Percentiles rank a stretch among this genome's conserved stretches.
Conservation (phyloP, 2,888 invertebrate genomes). For the Heliconius charithonia region DNA sequence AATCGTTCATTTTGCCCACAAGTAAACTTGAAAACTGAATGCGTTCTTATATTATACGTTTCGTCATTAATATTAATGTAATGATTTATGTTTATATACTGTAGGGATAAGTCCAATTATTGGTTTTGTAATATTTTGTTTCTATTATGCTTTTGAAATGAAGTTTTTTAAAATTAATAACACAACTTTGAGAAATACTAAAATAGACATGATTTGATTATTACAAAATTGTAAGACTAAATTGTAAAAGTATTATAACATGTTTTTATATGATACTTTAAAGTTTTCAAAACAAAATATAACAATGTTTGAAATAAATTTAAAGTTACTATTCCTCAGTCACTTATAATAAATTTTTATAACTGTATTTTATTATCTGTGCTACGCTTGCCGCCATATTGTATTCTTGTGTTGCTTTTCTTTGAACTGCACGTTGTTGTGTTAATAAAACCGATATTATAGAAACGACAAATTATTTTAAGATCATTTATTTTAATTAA, state of each 20-base stretch:
- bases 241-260: background rate
- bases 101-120: background rate
- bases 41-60: constrained; percentile 52
- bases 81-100: background rate
- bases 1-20: constrained; percentile 77
- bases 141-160: background rate
- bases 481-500: background rate
- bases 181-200: background rate
- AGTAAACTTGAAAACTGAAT: constrained; percentile 66
- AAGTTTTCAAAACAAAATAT: background rate
- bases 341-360: background rate
- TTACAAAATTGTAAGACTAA: background rate
- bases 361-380: constrained; percentile 2
- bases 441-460: background rate
- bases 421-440: constrained; percentile 1
- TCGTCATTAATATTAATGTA: constrained; percentile 33
- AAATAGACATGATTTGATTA: background rate
- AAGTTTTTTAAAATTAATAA: background rate
- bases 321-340: no score
- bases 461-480: background rate
- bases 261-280: background rate
- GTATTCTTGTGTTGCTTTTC: constrained; percentile 2
- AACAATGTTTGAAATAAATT: background rate
- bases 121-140: no score
- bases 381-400: constrained; percentile 17